Evolutionary conservation across 2,888 invertebrate species (phyloP), one percentile per base, ranked within the genome.

Genomic region (Phengaris arion): DNA sequence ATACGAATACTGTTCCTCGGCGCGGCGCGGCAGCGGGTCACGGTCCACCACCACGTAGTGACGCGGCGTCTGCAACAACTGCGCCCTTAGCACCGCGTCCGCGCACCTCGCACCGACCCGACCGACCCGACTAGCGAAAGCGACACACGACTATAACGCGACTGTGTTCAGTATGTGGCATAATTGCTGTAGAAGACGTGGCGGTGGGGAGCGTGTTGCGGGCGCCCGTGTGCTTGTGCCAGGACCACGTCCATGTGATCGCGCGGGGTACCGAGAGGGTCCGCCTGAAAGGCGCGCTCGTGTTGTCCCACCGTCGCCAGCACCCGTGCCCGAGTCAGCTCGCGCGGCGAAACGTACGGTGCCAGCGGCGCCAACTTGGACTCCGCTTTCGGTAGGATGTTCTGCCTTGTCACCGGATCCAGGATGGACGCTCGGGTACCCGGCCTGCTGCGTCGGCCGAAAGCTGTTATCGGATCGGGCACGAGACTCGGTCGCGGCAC

Each of bases 21-120:
- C 96, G 87, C 95, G 95, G 77, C 95, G 94, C 83, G 95, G 94
- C 85, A 94, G 92, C 85, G 96, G 95, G 83, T 96, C 95, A 88
- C 97, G 97, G 91, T 96, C 96, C 90, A 97, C 96, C 94, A 97
- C 96, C 94, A 97, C 97, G 95, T 97, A 96, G 91, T 97, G 96
- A 85, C 97, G 97, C 94, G 96, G 97, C 94, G 96, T 97, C 97
- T 97, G 95, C 93, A 95, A 95, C 93, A 94, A 94, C 94, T 89
- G 87, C 86, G 88, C 88, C 86, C 87, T 89, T 84, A 84, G 83
- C 81, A 78, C 79, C 81, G 78, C 74, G 75, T 80, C 83, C 85
- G 84, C 83, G 84, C 83, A 81, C 84, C 83, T 81, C 82, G 81
- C 84, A 81, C 82, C 82, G 81, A 82, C 81, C 82, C 82, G 84